Conservation (phyloP, 2,113 vertebrate genomes). For the Hystrix cristata region DNA sequence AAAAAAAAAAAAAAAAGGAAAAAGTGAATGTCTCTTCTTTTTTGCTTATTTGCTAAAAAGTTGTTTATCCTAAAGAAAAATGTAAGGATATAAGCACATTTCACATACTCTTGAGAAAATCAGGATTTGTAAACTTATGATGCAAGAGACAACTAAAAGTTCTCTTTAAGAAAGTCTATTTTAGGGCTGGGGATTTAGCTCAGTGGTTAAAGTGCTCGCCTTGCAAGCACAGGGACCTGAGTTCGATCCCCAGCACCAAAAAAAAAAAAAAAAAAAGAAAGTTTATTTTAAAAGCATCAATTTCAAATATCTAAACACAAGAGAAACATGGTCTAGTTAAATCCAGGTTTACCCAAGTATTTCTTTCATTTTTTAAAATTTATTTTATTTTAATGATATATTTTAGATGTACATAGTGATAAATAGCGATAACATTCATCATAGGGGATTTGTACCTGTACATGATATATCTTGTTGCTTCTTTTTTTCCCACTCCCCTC, state of each 20-base stretch:
- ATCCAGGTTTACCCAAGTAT: background rate
- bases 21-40: conserved; percentile 63
- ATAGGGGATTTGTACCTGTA: too few relatives aligned
- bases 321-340: background rate
- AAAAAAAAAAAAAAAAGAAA: too few relatives aligned
- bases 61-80: conserved; percentile 77
- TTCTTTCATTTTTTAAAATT: background rate
- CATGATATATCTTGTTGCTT: too few relatives aligned
- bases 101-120: conserved; percentile 23
- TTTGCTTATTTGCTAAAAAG: conserved; percentile 77
- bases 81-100: conserved; percentile 72
- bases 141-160: conserved; percentile 13
- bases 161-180: conserved; percentile 30
- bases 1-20: background rate
- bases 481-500: too few relatives aligned
- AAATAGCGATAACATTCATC: too few relatives aligned
- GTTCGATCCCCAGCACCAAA: too few relatives aligned
- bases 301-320: conserved; percentile 53
- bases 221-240: too few relatives aligned
- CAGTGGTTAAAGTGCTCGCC: too few relatives aligned
- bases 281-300: background rate
- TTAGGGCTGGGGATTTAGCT: too few relatives aligned
- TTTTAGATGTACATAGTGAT: too few relatives aligned
- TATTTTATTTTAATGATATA: too few relatives aligned
- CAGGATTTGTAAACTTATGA: conserved; percentile 48